Evolutionary conservation across 1,140 invertebrate genomes (phyloP).

Genomic region (Cotesia typhae): DNA sequence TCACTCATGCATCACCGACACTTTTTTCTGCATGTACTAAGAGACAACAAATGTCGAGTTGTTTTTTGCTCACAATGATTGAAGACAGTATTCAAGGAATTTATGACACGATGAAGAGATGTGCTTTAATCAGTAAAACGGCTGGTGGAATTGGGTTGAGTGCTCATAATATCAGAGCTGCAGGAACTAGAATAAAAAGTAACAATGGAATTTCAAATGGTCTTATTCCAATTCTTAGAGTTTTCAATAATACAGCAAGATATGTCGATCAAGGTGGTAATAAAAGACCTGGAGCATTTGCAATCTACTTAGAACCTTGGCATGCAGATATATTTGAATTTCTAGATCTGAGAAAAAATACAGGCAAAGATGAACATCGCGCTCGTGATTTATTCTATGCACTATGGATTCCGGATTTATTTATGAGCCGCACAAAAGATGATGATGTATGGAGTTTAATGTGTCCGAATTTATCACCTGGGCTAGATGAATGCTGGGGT

Average conservation of each 20-base stretch:
- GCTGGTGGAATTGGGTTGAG: conserved; percentile 98
- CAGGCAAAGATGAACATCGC: conserved; percentile 84
- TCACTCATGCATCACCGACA: conserved; percentile 98
- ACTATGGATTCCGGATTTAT: conserved; percentile 98
- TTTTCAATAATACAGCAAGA: conserved; percentile 95
- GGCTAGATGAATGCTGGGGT: conserved; percentile 91
- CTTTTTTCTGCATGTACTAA: conserved; percentile 95
- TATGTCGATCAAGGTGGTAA: conserved; percentile 99
- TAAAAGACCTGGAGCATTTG: conserved; percentile 98
- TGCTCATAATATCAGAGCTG: conserved; percentile 94
- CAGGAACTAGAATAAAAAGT: conserved; percentile 91
- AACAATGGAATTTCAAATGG: conserved; percentile 97
- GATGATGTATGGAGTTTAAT: conserved; percentile 93
- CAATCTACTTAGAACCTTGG: conserved; percentile 99
- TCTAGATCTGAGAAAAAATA: conserved; percentile 91
- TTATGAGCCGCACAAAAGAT: conserved; percentile 94
- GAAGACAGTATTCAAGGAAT: conserved; percentile 99
- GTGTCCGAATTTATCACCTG: conserved; percentile 95
- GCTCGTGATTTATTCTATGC: conserved; percentile 98
- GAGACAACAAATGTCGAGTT: conserved; percentile 93
- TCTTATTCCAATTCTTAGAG: conserved; percentile 95
- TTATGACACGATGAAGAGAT: conserved; percentile 92
- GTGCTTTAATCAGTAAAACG: conserved; percentile 95
- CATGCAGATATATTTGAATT: conserved; percentile 98
- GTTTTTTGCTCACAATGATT: conserved; percentile 94